These are phyloP conservation scores for Heliocidaris tuberculata DNA, from an alignment of 35 echinoderm and acorn worm species.

Conservation along the genomic window DNA sequence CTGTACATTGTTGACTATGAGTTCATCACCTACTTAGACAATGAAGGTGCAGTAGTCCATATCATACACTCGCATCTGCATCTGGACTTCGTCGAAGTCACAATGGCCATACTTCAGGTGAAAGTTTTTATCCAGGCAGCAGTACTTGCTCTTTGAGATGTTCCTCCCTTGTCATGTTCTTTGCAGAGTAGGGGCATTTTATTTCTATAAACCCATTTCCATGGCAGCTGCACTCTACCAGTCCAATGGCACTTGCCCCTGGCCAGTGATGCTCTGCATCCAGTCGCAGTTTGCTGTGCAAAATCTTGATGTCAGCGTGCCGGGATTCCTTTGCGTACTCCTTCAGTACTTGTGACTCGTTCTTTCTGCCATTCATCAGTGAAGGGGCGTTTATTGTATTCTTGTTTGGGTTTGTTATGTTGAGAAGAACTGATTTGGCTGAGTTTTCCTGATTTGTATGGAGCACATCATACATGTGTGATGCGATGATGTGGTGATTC, in stretches of 20 bases:
- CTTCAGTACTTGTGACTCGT: background rate
- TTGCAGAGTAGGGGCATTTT: conserved; percentile 1
- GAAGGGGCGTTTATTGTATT: background rate
- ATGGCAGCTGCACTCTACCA: conserved; percentile 14
- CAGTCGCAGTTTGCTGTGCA: background rate
- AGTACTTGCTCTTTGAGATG: conserved; percentile 23
- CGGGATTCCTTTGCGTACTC: background rate
- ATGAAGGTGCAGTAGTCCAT: background rate
- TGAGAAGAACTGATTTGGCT: background rate
- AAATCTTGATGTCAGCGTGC: background rate
- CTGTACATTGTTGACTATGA: background rate
- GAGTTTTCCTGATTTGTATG: conserved; percentile 1
- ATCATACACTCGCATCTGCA: background rate
- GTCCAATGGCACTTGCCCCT: background rate
- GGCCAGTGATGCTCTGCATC: conserved; percentile 33
- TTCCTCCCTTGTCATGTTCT: background rate
- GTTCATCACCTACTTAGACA: conserved; percentile 10
- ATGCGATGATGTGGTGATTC: background rate
- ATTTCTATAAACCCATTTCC: background rate
- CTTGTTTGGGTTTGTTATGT: background rate
- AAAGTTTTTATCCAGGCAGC: background rate
- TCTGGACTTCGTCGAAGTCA: background rate
- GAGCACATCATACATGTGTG: background rate
- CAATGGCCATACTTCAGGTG: background rate
- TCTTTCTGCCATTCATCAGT: background rate